phyloP scores from a whole-genome alignment of 2,888 invertebrate genomes.

The Ceraclea dissimilis region DNA sequence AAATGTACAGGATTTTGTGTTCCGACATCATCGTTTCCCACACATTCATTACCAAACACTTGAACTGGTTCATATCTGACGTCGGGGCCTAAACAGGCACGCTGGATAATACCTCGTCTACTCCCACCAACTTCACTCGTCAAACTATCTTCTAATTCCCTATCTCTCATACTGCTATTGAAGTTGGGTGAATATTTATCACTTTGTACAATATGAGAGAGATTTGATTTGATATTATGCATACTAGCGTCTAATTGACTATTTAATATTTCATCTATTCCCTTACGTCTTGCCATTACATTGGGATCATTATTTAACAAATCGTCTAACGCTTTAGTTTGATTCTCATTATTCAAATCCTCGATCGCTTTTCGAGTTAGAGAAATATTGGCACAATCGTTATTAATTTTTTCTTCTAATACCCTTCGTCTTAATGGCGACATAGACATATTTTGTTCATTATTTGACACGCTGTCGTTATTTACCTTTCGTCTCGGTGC shows the following conservation, averaged over 20 bases:
- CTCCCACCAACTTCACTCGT: slow-evolving; percentile 35
- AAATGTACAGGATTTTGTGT: slow-evolving; percentile 33
- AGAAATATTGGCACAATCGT: slow-evolving; percentile 7
- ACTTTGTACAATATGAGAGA: slow-evolving; percentile 18
- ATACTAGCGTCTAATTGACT: slow-evolving; percentile 7
- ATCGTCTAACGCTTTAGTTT: slow-evolving; percentile 9
- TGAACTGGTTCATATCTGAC: slow-evolving; percentile 42
- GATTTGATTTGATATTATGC: slow-evolving; percentile 12
- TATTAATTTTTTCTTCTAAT: slow-evolving; percentile 16
- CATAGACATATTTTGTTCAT: slow-evolving; percentile 14
- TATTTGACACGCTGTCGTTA: slow-evolving; percentile 9
- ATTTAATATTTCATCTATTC: slow-evolving; percentile 12
- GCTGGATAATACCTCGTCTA: slow-evolving; percentile 36
- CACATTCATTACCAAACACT: slow-evolving; percentile 29
- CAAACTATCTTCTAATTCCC: slow-evolving; percentile 18
- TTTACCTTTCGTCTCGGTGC: slow-evolving; percentile 4
- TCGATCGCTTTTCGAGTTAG: slow-evolving; percentile 11
- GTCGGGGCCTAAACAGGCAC: slow-evolving; percentile 37
- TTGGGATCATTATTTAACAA: slow-evolving; percentile 4
- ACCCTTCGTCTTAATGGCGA: slow-evolving; percentile 17
- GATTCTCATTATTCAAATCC: slow-evolving; percentile 4
- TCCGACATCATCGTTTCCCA: slow-evolving; percentile 21
- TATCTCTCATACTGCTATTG: not conserved
- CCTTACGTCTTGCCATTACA: slow-evolving; percentile 4
- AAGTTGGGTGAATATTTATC: slow-evolving; percentile 6